A percentile compares a stretch with the other conserved stretches of the same genome.
phyloP scores from a whole-genome alignment of 30 jellyfish, hydroid and myxozoan genomes.

The Hydractinia echinata region DNA sequence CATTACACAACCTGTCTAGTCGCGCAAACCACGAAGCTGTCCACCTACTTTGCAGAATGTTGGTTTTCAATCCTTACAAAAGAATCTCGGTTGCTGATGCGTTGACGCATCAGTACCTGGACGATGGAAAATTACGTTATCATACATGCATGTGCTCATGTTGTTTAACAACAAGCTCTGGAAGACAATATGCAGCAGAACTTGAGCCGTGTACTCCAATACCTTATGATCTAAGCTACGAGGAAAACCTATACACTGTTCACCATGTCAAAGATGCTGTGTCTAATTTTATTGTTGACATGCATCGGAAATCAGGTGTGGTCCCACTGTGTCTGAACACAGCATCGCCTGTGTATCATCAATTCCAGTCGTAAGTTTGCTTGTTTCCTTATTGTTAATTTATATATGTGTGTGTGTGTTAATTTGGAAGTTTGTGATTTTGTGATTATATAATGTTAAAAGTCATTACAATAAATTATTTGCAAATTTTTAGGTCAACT shows the following conservation, averaged over 20 bases:
- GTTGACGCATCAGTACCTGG: conserved; percentile 89
- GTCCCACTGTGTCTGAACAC: conserved; percentile 83
- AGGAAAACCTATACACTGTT: conserved; percentile 73
- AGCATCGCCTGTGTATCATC: conserved; percentile 87
- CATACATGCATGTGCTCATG: conserved; percentile 98
- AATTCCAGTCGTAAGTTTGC: conserved; percentile 79
- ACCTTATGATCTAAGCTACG: conserved; percentile 77
- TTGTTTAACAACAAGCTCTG: conserved; percentile 54
- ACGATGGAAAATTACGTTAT: conserved; percentile 82
- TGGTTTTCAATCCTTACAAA: conserved; percentile 76
- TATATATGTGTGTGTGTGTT: too few species aligned
- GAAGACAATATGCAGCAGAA: conserved; percentile 81
- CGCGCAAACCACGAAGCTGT: conserved; percentile 91
- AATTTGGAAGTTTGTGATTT: too few species aligned
- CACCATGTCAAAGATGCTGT: conserved; percentile 74
- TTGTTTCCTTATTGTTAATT: too few species aligned
- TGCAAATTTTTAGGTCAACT: conserved; percentile 55
- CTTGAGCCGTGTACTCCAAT: conserved; percentile 73
- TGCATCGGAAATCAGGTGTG: conserved; percentile 76
- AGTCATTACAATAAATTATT: too few species aligned
- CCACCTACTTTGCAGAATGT: conserved; percentile 87
- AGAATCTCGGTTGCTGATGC: conserved; percentile 91
- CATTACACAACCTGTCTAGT: conserved; percentile 67
- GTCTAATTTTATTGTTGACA: conserved; percentile 54
- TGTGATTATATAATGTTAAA: too few species aligned